Evolutionary conservation across 2,888 invertebrate species (phyloP), one percentile per base, ranked within the genome.

Genomic region (Pollenia amentaria): DNA sequence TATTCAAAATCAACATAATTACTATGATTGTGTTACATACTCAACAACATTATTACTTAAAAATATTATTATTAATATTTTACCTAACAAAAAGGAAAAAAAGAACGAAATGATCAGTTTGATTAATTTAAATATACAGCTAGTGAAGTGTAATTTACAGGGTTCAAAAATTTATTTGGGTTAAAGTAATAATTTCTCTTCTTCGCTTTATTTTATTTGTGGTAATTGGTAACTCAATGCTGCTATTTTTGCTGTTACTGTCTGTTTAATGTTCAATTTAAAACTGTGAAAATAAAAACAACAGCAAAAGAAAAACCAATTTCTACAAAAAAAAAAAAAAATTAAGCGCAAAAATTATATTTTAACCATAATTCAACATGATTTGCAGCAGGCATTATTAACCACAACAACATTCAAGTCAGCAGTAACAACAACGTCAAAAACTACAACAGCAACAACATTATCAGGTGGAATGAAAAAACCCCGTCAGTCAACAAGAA

Each of bases 361-460:
- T 87, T 73, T 78, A 87, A 87, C 84, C 72, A 84, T 84, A 87
- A 87, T 87, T 87, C 80, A 87, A 87, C 80, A 87, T 84, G 87
- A 87, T 84, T 87, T 87, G 84, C 87, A 73, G 80, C 80, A 82
- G 67, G 51, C 83, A 80, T 72, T 87, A 84, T 77, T 80, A 84
- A 84, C 78, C 84, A 67, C 80, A 80, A 87, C 83, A 79, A 79
- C 77, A 73, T 51, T 29, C 21, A 72, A 69, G 46, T 62, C 65
- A 67, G 18, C 46, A 69, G 65, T 53, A 65, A 42, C 53, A 72
- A 72, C 40, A 75, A 70, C 69, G 60, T 11, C 76, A 29, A 29
- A 29, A 65, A 42, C 53, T 65, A 72, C 40, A 75, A 70, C 70
- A 67, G 8, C 76, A 76, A 44, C 57, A 65, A 53, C 62, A 40